Evolutionary conservation across 2,888 invertebrate genomes (phyloP).

Genomic region (Dichetophora obliterata): DNA sequence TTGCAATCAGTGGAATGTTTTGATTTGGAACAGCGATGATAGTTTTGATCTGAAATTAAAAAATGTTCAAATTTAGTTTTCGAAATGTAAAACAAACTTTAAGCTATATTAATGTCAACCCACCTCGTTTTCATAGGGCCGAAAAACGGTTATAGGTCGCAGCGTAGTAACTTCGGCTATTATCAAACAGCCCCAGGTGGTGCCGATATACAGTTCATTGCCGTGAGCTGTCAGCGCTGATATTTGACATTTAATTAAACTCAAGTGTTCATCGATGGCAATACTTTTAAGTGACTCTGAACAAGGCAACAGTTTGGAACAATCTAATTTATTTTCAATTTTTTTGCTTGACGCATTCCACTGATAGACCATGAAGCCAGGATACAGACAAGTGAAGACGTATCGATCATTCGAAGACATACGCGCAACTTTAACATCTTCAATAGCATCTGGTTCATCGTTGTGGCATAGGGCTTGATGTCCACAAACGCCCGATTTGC

Average conservation of each 20-base stretch:
- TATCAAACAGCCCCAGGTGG: constrained; percentile 94
- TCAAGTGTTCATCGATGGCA: constrained; percentile 88
- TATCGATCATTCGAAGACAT: constrained; percentile 75
- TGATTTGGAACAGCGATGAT: constrained; percentile 74
- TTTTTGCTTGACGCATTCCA: constrained; percentile 81
- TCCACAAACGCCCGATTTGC: constrained; percentile 78
- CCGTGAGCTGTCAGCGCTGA: constrained; percentile 75
- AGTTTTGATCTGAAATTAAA: constrained; percentile 72
- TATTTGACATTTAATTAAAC: constrained; percentile 80
- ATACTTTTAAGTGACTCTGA: constrained; percentile 93
- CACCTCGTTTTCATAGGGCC: constrained; percentile 89
- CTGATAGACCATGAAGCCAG: constrained; percentile 89
- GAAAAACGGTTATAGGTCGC: constrained; percentile 90
- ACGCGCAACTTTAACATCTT: constrained; percentile 76
- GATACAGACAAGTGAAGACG: constrained; percentile 87
- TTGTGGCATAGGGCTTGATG: constrained; percentile 80
- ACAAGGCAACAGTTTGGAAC: constrained; percentile 91
- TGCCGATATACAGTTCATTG: constrained; percentile 88
- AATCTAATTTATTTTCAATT: constrained; percentile 86
- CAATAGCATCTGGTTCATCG: constrained; percentile 64
- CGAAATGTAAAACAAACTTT: not conserved
- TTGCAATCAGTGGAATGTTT: constrained; percentile 75
- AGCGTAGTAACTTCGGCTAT: constrained; percentile 86
- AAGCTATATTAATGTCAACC: constrained; percentile 45
- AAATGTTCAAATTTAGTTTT: constrained; percentile 46